phyloP scores from a whole-genome alignment of 2,797 vertebrate genomes.

The Pseudocheirus occidentalis region DNA sequence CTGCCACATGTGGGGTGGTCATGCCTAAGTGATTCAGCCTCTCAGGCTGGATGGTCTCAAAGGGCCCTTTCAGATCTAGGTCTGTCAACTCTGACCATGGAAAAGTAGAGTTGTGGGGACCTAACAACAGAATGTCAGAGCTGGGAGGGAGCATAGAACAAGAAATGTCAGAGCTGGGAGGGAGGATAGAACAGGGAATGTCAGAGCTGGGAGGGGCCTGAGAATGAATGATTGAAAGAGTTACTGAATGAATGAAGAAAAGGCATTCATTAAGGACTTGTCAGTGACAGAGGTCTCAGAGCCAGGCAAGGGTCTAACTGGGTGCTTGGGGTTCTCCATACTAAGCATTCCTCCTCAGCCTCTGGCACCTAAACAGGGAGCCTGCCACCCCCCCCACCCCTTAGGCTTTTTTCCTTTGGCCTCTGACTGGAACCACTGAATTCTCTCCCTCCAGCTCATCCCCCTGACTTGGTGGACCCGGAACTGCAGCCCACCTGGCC shows the following conservation, averaged over 20 bases:
- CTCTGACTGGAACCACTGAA: not conserved
- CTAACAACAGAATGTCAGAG: not conserved
- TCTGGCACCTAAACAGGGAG: no score
- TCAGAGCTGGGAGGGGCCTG: not conserved
- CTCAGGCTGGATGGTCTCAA: not conserved
- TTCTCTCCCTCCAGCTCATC: conserved; percentile 82
- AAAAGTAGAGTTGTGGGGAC: not conserved
- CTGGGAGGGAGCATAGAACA: not conserved
- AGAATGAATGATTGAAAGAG: not conserved
- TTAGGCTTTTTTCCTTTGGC: not conserved
- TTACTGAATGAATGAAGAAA: not conserved
- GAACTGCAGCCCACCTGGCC: conserved; percentile 72
- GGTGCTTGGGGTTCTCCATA: not conserved
- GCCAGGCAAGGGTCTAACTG: not conserved
- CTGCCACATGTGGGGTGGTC: not conserved
- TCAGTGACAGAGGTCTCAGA: not conserved
- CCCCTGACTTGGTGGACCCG: conserved; percentile 91
- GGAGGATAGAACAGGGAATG: no score
- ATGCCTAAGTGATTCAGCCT: not conserved
- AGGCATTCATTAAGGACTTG: not conserved
- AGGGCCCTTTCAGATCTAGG: not conserved
- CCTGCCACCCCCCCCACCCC: not conserved
- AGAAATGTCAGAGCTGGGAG: no score
- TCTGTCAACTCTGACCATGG: not conserved
- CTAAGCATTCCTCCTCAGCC: not conserved